Evolutionary conservation across 1,140 invertebrate genomes (phyloP).

Genomic region (Drosophila neocordata): DNA sequence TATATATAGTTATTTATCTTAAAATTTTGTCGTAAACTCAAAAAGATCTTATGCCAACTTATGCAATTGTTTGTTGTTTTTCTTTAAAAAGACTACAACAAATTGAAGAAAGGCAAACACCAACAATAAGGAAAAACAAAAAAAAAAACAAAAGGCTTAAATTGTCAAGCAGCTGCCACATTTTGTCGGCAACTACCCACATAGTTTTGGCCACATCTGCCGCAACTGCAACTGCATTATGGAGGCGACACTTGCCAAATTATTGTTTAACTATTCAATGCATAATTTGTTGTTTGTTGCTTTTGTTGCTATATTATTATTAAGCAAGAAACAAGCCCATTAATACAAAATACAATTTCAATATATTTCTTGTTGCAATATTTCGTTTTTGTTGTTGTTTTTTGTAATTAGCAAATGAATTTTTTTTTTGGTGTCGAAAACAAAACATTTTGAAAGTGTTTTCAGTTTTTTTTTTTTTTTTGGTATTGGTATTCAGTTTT

Average conservation of each 20-base stretch:
- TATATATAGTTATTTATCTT: too few relatives aligned
- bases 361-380: not conserved
- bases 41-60: too few relatives aligned
- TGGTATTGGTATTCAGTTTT: not conserved
- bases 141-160: not conserved
- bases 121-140: too few relatives aligned
- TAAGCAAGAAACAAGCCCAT: not conserved
- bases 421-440: constrained; percentile 1
- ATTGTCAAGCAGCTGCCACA: constrained; percentile 4
- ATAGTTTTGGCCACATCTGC: not conserved
- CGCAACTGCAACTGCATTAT: not conserved
- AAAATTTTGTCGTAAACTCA: too few relatives aligned
- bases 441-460: constrained; percentile 1
- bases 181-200: not conserved
- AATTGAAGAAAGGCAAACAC: too few relatives aligned
- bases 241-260: not conserved
- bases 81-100: too few relatives aligned
- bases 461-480: not conserved
- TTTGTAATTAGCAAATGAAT: constrained; percentile 5
- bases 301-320: not conserved
- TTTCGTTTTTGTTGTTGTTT: not conserved
- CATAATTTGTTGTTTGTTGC: constrained; percentile 3
- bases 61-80: too few relatives aligned
- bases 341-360: not conserved
- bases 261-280: constrained; percentile 4